These are phyloP conservation scores for Calidris pygmaea DNA, from an alignment of 2,113 vertebrate species.

Conservation along the genomic window DNA sequence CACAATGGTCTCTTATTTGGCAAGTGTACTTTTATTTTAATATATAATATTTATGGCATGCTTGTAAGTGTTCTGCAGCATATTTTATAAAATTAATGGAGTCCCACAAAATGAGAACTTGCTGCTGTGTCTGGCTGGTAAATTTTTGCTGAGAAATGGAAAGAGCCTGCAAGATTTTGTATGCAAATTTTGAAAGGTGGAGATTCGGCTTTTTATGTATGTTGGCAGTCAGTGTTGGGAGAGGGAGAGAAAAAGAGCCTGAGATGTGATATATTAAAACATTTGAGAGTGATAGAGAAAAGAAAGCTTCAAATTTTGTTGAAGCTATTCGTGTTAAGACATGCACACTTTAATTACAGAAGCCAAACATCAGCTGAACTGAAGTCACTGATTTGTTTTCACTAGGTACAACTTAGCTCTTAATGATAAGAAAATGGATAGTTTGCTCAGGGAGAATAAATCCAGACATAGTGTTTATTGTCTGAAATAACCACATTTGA, in stretches of 20 bases:
- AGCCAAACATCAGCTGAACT: background rate
- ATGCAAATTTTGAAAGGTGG: background rate
- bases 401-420: background rate
- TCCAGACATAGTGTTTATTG: background rate
- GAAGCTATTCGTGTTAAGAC: background rate
- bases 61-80: background rate
- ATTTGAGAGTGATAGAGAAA: background rate
- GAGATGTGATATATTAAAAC: background rate
- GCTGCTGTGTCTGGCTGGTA: background rate
- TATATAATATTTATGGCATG: conserved; percentile 15
- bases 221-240: background rate
- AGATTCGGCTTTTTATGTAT: background rate
- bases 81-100: conserved; percentile 1
- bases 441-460: background rate
- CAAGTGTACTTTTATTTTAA: conserved; percentile 26
- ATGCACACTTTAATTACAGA: background rate
- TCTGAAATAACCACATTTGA: background rate
- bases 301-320: background rate
- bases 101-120: background rate
- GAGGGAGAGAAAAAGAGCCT: background rate
- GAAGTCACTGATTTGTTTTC: background rate
- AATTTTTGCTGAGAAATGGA: background rate
- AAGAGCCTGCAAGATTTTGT: background rate
- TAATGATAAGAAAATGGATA: background rate
- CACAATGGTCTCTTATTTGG: background rate